Conservation (phyloP, 2,888 invertebrate genomes). For the Standfussiana lucernea region DNA sequence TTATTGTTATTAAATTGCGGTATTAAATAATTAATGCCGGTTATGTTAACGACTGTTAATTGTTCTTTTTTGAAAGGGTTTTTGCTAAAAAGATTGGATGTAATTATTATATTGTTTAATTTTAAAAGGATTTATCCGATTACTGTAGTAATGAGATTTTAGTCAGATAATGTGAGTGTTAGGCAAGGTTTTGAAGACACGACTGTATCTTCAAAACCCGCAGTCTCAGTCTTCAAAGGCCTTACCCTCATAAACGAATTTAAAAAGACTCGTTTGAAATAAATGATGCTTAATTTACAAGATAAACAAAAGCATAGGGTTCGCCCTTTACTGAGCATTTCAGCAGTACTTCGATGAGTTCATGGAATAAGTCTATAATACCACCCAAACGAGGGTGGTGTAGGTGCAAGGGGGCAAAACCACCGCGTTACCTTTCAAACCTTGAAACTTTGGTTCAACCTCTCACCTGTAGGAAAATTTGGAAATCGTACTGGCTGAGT, state of each 20-base stretch:
- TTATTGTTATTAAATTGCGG: constrained; percentile 48
- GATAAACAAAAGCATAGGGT: background rate
- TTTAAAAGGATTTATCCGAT: constrained; percentile 1
- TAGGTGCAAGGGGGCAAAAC: background rate
- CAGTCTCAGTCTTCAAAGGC: too few relatives aligned
- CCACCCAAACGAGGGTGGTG: constrained; percentile 3
- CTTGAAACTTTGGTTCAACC: constrained; percentile 12
- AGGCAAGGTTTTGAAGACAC: background rate
- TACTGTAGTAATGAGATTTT: background rate
- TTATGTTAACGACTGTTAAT: constrained; percentile 31
- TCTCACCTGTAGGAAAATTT: background rate
- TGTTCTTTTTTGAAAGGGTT: constrained; percentile 15
- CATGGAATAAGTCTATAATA: constrained; percentile 3
- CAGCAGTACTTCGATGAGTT: background rate
- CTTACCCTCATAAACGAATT: background rate
- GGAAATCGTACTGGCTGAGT: background rate
- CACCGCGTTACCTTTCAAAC: background rate
- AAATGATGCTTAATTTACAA: background rate
- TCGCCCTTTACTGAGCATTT: background rate
- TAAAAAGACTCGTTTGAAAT: background rate
- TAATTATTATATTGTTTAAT: background rate
- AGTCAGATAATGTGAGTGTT: background rate
- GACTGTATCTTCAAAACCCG: too few relatives aligned
- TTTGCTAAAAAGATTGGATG: background rate
- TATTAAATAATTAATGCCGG: constrained; percentile 22